Percentiles rank a stretch among this genome's conserved stretches.
These are phyloP conservation scores for Cecropterus lyciades DNA, from an alignment of 1,140 invertebrate genomes.

Conservation along the genomic window DNA sequence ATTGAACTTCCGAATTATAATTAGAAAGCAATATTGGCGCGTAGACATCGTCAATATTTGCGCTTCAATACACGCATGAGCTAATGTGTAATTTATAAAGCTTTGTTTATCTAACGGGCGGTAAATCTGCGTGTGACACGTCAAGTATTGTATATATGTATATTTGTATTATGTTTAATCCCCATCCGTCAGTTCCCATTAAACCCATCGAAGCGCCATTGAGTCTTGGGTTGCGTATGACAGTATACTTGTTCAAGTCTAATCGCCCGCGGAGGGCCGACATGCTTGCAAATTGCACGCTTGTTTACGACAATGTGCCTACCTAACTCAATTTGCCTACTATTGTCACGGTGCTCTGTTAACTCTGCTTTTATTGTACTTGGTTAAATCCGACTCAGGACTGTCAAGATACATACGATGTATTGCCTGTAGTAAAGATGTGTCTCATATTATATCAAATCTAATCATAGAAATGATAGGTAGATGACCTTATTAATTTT, in stretches of 20 bases:
- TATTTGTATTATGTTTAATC: conserved; percentile 14
- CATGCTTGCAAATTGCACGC: conserved; percentile 56
- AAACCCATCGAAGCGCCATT: conserved; percentile 48
- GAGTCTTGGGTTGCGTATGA: conserved; percentile 54
- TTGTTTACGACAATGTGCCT: conserved; percentile 62
- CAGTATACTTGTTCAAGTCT: conserved; percentile 62
- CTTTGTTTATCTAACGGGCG: conserved; percentile 21
- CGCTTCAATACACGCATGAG: conserved; percentile 42
- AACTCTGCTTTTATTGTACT: conserved; percentile 44
- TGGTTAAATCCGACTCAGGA: neutral
- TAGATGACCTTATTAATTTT: too few species aligned
- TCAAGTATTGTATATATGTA: conserved; percentile 9
- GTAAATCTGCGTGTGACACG: conserved; percentile 23
- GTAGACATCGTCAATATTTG: conserved; percentile 48
- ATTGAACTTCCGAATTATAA: conserved; percentile 40
- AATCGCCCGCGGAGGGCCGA: conserved; percentile 50
- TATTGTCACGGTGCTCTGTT: conserved; percentile 46
- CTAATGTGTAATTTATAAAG: conserved; percentile 41
- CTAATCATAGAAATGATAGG: too few species aligned
- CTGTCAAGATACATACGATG: neutral
- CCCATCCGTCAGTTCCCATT: conserved; percentile 49
- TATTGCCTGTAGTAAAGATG: too few species aligned
- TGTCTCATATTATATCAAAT: too few species aligned
- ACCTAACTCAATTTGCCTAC: conserved; percentile 64
- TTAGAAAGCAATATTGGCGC: conserved; percentile 40